Conservation (phyloP, 2,888 invertebrate genomes). For the Tethea ocularis region DNA sequence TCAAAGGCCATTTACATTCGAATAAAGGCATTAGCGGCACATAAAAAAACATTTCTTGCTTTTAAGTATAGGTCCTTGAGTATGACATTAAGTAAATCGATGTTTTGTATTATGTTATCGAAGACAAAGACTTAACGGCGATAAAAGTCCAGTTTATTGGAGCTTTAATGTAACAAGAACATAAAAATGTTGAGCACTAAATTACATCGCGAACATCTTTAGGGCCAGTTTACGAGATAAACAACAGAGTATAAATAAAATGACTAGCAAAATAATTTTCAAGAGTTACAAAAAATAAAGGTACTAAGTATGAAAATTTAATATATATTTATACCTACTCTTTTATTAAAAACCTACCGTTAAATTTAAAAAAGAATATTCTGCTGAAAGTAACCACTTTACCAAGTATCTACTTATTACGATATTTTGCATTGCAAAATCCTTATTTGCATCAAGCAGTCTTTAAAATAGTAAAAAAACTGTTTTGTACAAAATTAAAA, state of each 20-base stretch:
- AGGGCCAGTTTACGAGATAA: conserved; percentile 3
- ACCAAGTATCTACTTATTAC: too few relatives aligned
- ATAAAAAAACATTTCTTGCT: conserved; percentile 49
- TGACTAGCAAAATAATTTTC: conserved; percentile 8
- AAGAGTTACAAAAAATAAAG: too few relatives aligned
- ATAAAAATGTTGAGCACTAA: conserved; percentile 30
- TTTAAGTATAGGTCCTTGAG: conserved; percentile 55
- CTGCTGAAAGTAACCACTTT: too few relatives aligned
- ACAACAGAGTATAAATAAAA: conserved; percentile 10
- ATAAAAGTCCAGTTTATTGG: conserved; percentile 44
- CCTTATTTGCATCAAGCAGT: conserved; percentile 8
- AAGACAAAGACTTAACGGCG: conserved; percentile 41
- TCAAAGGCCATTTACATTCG: conserved; percentile 50
- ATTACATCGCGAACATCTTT: background rate
- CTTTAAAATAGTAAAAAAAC: background rate
- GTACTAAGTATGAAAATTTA: too few relatives aligned
- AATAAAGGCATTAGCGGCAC: conserved; percentile 53
- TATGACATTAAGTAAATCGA: conserved; percentile 43
- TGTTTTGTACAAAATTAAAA: background rate
- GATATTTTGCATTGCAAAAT: too few relatives aligned
- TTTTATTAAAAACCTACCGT: too few relatives aligned
- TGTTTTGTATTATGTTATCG: conserved; percentile 38
- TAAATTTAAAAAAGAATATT: too few relatives aligned
- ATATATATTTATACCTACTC: too few relatives aligned
- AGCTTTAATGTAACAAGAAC: conserved; percentile 38